Percentiles rank a stretch among this genome's conserved stretches.
Conservation (phyloP, 2,113 vertebrate genomes). For the Alces alces region DNA sequence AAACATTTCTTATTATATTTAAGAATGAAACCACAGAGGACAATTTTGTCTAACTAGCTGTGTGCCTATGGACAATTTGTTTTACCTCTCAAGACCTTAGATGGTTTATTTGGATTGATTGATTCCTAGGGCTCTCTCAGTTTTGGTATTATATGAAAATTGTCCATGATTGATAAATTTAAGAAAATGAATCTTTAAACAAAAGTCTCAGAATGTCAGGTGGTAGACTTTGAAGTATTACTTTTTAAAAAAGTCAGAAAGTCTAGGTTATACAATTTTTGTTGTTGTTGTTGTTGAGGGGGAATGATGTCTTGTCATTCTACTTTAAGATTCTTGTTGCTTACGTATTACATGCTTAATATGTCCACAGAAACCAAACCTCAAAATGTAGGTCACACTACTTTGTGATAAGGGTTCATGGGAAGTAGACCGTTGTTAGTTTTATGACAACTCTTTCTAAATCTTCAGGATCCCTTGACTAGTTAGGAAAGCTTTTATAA, state of each 20-base stretch:
- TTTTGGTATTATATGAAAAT: neutral
- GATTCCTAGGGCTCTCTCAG: neutral
- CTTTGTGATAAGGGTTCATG: neutral
- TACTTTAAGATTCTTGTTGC: neutral
- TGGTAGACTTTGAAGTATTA: neutral
- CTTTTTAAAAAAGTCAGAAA: neutral
- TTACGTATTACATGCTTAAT: neutral
- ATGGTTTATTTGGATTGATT: neutral
- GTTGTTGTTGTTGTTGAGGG: neutral
- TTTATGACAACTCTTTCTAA: neutral
- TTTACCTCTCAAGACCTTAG: neutral
- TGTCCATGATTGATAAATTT: neutral
- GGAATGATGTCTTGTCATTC: neutral
- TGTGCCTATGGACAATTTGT: neutral
- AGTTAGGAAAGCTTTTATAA: neutral
- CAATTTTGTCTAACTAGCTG: neutral
- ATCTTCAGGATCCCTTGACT: neutral
- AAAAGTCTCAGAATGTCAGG: neutral
- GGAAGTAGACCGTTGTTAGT: neutral
- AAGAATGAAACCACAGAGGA: slow-evolving; percentile 44
- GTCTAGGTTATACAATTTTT: neutral
- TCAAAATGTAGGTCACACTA: neutral
- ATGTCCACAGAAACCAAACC: neutral
- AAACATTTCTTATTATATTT: slow-evolving; percentile 54
- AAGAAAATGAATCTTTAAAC: neutral